A percentile compares a stretch with the other conserved stretches of the same genome.
Evolutionary conservation across 2,888 invertebrate species (phyloP).

Genomic region (Enchytraeus crypticus): DNA sequence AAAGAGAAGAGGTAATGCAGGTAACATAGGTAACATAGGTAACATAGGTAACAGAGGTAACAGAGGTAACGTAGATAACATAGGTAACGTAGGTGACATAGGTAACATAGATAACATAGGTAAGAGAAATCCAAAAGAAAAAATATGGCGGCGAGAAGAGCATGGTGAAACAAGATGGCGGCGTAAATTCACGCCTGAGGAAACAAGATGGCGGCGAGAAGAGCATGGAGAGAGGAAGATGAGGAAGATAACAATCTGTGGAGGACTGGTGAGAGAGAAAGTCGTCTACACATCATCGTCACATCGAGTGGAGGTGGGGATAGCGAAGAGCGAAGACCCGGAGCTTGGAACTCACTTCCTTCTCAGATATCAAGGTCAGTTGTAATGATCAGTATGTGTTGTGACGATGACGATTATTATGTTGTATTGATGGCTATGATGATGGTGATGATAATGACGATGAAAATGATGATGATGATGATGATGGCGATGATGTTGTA

Average conservation of each 20-base stretch:
- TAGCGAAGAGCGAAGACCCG: constrained; percentile 2
- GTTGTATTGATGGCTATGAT: background rate
- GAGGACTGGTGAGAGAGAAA: constrained; percentile 12
- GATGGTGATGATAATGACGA: background rate
- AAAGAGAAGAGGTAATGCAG: background rate
- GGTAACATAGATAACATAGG: no score
- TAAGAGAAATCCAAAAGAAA: no score
- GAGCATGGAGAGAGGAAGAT: background rate
- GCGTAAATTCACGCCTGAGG: no score
- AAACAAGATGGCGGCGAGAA: background rate
- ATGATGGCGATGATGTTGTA: no score
- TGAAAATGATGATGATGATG: no score
- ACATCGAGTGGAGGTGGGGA: constrained; percentile 3
- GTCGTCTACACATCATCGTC: constrained; percentile 11
- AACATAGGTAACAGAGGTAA: background rate
- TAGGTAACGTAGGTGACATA: no score
- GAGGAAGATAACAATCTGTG: constrained; percentile 9
- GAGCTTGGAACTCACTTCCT: constrained; percentile 1
- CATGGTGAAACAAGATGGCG: no score
- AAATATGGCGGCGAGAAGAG: no score
- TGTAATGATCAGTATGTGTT: background rate
- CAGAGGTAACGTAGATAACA: no score
- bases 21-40: background rate
- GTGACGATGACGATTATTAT: background rate
- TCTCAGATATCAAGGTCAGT: constrained; percentile 9